These are phyloP conservation scores for Neoarius graeffei DNA, from an alignment of 2,113 vertebrate genomes.

Conservation along the genomic window DNA sequence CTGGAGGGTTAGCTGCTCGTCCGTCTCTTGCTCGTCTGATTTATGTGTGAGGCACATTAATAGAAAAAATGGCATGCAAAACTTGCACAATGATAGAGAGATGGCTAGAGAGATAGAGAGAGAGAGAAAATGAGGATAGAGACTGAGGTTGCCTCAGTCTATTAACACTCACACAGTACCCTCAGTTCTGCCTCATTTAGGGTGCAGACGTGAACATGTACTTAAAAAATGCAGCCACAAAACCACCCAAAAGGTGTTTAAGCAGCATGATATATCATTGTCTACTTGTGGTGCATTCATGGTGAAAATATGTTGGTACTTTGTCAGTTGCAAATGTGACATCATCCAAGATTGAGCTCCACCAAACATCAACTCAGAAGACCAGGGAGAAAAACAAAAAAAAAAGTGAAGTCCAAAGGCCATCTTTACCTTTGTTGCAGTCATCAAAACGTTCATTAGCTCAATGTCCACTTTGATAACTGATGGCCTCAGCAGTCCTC, in stretches of 20 bases:
- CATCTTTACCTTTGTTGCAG: constrained; percentile 35
- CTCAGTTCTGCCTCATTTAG: constrained; percentile 39
- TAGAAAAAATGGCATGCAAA: constrained; percentile 69
- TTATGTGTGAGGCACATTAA: constrained; percentile 79
- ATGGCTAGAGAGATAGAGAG: constrained; percentile 50
- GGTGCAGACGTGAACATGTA: constrained; percentile 4
- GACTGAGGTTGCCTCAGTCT: constrained; percentile 5
- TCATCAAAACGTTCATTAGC: constrained; percentile 47
- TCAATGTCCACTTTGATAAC: constrained; percentile 48
- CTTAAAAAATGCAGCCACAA: constrained; percentile 13
- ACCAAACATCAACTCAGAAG: not conserved
- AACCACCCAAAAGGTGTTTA: constrained; percentile 5
- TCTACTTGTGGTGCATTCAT: constrained; percentile 1
- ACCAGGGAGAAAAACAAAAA: not conserved
- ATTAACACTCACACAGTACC: not conserved
- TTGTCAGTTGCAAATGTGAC: not conserved
- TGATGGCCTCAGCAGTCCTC: constrained; percentile 40
- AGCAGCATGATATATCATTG: constrained; percentile 1
- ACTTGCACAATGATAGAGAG: constrained; percentile 67
- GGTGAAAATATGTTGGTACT: not conserved
- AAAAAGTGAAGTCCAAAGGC: not conserved
- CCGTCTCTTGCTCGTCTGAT: constrained; percentile 78
- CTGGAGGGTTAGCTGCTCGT: constrained; percentile 76
- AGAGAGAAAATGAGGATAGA: not conserved
- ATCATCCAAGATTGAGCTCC: not conserved